phyloP scores from a whole-genome alignment of 1,140 invertebrate genomes.

The Drosophila littoralis region DNA sequence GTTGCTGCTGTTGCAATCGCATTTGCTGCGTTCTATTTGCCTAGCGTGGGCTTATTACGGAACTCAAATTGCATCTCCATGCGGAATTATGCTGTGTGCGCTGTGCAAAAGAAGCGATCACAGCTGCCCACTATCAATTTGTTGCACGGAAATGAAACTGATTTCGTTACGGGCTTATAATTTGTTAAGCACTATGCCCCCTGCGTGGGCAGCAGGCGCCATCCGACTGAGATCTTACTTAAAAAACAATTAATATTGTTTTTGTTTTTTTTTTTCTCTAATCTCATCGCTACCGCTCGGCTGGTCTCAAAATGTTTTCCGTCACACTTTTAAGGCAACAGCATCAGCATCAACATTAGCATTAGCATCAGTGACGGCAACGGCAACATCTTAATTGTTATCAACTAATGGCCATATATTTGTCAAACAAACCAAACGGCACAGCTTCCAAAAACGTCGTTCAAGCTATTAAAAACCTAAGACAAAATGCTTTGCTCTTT shows the following conservation, averaged over 20 bases:
- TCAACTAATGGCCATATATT: constrained; percentile 76
- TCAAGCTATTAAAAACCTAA: constrained; percentile 37
- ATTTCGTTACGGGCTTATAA: constrained; percentile 25
- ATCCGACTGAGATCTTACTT: constrained; percentile 58
- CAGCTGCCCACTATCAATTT: constrained; percentile 46
- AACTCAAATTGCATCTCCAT: constrained; percentile 62
- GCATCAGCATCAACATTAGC: neutral
- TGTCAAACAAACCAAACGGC: constrained; percentile 51
- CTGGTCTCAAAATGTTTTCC: constrained; percentile 66
- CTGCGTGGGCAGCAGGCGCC: constrained; percentile 63
- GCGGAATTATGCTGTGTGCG: constrained; percentile 26
- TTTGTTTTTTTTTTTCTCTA: constrained; percentile 26
- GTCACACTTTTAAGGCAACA: constrained; percentile 58
- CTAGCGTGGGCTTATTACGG: constrained; percentile 70
- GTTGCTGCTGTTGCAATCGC: constrained; percentile 5
- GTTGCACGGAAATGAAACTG: constrained; percentile 59
- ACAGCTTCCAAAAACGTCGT: constrained; percentile 36
- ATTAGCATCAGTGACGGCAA: constrained; percentile 13
- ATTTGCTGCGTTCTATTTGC: constrained; percentile 14
- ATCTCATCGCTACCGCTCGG: constrained; percentile 44
- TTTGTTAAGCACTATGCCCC: neutral
- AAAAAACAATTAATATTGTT: constrained; percentile 71
- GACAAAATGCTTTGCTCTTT: constrained; percentile 67
- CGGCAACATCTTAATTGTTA: constrained; percentile 63
- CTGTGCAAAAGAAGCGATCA: constrained; percentile 42